Percentiles rank a stretch among this genome's conserved stretches.
These are phyloP conservation scores for Zosterops pallidus DNA, from an alignment of 2,113 vertebrate genomes.

Conservation along the genomic window DNA sequence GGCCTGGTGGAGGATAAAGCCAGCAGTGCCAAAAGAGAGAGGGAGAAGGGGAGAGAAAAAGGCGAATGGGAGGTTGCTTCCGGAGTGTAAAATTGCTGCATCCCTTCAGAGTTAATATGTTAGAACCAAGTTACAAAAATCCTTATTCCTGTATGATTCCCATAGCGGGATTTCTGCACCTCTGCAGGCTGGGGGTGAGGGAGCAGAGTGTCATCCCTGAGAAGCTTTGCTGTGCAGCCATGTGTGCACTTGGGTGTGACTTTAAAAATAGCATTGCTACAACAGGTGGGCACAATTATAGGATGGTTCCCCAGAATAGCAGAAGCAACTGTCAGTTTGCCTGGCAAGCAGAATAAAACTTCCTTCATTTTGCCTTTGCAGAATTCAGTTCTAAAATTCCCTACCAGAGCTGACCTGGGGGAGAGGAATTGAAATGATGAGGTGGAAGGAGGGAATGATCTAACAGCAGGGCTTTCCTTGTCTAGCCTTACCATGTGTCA, in stretches of 20 bases:
- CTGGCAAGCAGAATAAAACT: slow-evolving; percentile 8
- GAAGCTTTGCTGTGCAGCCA: background rate
- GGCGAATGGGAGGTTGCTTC: background rate
- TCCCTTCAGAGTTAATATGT: background rate
- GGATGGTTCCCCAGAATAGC: slow-evolving; percentile 33
- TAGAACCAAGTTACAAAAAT: background rate
- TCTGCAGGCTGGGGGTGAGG: background rate
- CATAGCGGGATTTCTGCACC: background rate
- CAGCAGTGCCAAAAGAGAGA: background rate
- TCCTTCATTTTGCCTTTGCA: background rate
- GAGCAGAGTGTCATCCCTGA: background rate
- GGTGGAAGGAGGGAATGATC: background rate
- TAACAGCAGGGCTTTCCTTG: background rate
- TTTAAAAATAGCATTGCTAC: slow-evolving; percentile 41
- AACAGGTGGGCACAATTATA: slow-evolving; percentile 50
- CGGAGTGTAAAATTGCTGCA: fast-evolving
- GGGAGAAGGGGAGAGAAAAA: background rate
- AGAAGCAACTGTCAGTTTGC: slow-evolving; percentile 29
- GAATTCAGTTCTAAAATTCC: background rate
- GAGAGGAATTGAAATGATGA: background rate
- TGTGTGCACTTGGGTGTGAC: background rate
- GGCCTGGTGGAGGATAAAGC: background rate
- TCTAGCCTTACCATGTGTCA: background rate
- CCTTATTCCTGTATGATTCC: background rate
- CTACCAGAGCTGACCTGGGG: fast-evolving